Conservation (phyloP, 2,797 vertebrate species). For the Crenuchus spilurus region DNA sequence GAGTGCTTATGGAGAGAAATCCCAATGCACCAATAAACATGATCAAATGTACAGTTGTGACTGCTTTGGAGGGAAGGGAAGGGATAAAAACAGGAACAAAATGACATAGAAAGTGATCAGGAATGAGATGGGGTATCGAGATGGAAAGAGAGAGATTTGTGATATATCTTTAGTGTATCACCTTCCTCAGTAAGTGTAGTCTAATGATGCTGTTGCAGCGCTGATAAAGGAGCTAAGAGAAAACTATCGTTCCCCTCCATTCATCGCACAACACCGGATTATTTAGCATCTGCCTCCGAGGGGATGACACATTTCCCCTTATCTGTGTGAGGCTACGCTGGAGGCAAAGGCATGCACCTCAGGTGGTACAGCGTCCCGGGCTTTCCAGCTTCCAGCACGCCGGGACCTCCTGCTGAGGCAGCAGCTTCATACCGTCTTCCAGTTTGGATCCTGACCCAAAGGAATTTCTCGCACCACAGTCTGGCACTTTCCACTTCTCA, state of each 20-base stretch:
- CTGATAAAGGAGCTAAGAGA: constrained; percentile 45
- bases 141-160: constrained; percentile 20
- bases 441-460: constrained; percentile 21
- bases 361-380: constrained; percentile 16
- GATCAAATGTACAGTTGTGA: constrained; percentile 39
- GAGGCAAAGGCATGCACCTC: constrained; percentile 31
- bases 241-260: constrained; percentile 19
- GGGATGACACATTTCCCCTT: constrained; percentile 37
- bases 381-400: constrained; percentile 26
- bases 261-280: constrained; percentile 35
- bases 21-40: constrained; percentile 49
- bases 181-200: constrained; percentile 31
- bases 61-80: constrained; percentile 18
- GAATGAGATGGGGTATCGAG: not conserved
- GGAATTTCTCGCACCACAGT: constrained; percentile 8
- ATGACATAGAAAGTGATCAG: not conserved
- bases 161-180: constrained; percentile 42
- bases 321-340: constrained; percentile 39
- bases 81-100: constrained; percentile 33
- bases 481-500: constrained; percentile 17
- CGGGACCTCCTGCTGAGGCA: constrained; percentile 24
- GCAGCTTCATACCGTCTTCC: not conserved
- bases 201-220: constrained; percentile 41
- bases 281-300: constrained; percentile 32
- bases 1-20: constrained; percentile 54